Base-by-base conservation (phyloP, 2,888 invertebrate species). In the Crepidodera aurea region DNA sequence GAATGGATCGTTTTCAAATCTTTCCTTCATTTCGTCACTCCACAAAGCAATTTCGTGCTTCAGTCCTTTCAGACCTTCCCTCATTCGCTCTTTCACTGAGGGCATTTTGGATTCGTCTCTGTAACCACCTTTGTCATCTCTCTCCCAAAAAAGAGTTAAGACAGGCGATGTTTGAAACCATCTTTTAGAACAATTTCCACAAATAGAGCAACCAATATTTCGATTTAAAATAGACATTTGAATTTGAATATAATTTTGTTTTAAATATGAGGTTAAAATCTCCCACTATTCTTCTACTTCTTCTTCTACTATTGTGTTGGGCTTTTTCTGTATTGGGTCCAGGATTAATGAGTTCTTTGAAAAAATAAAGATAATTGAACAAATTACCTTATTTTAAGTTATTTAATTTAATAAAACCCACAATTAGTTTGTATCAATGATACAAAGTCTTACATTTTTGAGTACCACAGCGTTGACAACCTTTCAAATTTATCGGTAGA, bases 21-120 rank as follows among this genome's bases (percentile, higher is more conserved):
- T 61, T 27, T 66, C 66, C 42, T 65, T 66, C n/a, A 68, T 50
- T 84, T 94, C 94, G 66, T 89, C 77, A 29, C 82, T 82, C 82
- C 89, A 90, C 27, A 92, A 70, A 40, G 83, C 81, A 0, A 89
- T 81, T 82, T 94, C 93, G 3, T 82, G 64, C 74, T 88, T 88
- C 0, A 94, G 74, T 71, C 88, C 86, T 65, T 85, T 85, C 10
- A 88, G 81, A 0, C 92, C 93, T 63, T 86, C 83, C 51, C 86
- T 82, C 29, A 91, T 78, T 60, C 86, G 82, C 68, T 88, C 80
- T 40, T 84, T 83, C 64, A 81, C 82, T 1, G 85, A 80, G 34
- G 83, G 74, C 50, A 81, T 76, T 59, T 81, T 75, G 60, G 65
- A 69, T 44, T 68, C 75, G 69, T 71, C 72, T 51, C 83, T 78